Percentiles rank a stretch among this genome's conserved stretches.
These are phyloP conservation scores for Cloeon dipterum DNA, from an alignment of 2,888 invertebrate species.

Conservation along the genomic window DNA sequence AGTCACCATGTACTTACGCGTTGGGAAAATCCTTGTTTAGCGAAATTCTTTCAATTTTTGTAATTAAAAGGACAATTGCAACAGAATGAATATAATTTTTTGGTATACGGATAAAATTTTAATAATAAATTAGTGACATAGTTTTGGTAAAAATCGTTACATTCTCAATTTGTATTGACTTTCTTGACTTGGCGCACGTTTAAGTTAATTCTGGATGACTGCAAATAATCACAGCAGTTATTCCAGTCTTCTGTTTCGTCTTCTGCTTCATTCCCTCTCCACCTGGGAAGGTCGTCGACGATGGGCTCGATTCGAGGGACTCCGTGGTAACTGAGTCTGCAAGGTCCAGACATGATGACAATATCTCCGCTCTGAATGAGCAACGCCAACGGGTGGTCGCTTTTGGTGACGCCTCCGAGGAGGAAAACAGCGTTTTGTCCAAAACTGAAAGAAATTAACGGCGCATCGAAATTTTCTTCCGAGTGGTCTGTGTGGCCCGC, in stretches of 20 bases:
- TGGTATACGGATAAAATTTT: too few species aligned
- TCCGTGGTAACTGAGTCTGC: slow-evolving; percentile 78
- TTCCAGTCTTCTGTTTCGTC: slow-evolving; percentile 20
- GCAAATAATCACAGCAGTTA: slow-evolving; percentile 33
- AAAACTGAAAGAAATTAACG: slow-evolving; percentile 82
- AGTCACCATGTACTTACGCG: too few species aligned
- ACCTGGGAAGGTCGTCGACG: background rate
- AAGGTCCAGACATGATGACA: slow-evolving; percentile 65
- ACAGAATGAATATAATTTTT: too few species aligned
- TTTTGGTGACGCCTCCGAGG: slow-evolving; percentile 55
- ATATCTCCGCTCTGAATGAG: slow-evolving; percentile 76
- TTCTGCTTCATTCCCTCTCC: slow-evolving; percentile 1
- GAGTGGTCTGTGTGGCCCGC: slow-evolving; percentile 91
- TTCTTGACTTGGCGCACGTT: slow-evolving; percentile 93
- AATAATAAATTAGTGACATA: too few species aligned
- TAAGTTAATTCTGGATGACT: slow-evolving; percentile 66
- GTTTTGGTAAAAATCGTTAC: too few species aligned
- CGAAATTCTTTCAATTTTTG: too few species aligned
- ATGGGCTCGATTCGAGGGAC: slow-evolving; percentile 59
- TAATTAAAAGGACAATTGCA: too few species aligned
- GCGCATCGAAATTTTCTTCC: slow-evolving; percentile 62
- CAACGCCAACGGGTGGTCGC: slow-evolving; percentile 41
- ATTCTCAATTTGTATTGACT: too few species aligned
- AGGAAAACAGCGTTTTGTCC: slow-evolving; percentile 89
- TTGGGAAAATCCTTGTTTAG: too few species aligned